Percentiles rank a stretch among this genome's conserved stretches.
phyloP scores from a whole-genome alignment of 2,797 vertebrate genomes.

The Parotocinclus haroldoi region DNA sequence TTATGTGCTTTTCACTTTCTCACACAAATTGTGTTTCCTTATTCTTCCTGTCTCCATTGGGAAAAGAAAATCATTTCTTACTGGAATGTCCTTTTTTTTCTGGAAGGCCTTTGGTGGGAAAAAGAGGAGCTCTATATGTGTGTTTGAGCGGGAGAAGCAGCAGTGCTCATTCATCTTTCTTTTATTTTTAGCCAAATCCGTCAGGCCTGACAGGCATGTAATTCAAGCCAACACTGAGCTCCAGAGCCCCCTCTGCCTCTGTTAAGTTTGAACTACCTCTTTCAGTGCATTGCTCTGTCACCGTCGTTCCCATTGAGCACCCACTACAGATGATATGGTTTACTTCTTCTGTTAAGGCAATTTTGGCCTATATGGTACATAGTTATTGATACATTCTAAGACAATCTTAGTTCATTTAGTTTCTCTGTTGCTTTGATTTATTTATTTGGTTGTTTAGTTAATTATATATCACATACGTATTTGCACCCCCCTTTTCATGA shows the following conservation, averaged over 20 bases:
- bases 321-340: background rate
- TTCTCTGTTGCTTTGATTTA: too few species aligned
- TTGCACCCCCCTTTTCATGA: too few species aligned
- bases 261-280: conserved; percentile 74
- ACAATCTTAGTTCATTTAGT: too few species aligned
- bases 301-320: conserved; percentile 40
- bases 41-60: background rate
- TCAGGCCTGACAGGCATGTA: conserved; percentile 89
- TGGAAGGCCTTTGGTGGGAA: conserved; percentile 58
- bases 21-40: background rate
- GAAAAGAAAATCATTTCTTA: conserved; percentile 55
- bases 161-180: conserved; percentile 84
- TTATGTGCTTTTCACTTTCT: conserved; percentile 16
- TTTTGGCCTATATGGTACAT: too few species aligned
- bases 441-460: too few species aligned
- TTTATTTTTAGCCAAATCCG: conserved; percentile 96
- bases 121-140: background rate
- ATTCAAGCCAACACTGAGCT: conserved; percentile 85
- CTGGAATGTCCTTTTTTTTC: conserved; percentile 44
- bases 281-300: conserved; percentile 19
- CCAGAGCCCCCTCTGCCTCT: conserved; percentile 77
- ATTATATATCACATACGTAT: too few species aligned
- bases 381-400: too few species aligned
- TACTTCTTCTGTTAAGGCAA: background rate
- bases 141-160: conserved; percentile 13